Base-by-base conservation (phyloP, 2,113 vertebrate species). In the Mixornis gularis region DNA sequence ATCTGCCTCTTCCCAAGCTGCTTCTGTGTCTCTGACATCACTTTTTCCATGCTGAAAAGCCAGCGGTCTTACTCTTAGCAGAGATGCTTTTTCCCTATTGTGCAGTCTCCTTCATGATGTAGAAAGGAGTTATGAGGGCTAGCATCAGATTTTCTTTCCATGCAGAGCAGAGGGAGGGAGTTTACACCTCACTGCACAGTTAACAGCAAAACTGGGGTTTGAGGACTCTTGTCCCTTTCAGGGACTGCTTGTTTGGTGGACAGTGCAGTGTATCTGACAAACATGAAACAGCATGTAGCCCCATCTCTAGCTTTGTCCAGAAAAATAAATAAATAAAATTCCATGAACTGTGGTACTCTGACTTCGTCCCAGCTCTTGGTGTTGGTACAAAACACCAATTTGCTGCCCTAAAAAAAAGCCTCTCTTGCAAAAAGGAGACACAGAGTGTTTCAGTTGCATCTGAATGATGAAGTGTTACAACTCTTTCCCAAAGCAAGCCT, bases 381-480 rank as follows among this genome's bases (percentile, higher is more conserved):
- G 7, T 70, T 85, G 81, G 84, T 89, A 77, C 63, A 91, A 69
- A 93, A 59, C 38, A 46, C 7, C 21, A 5, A 6, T 51, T 44
- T 73, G 15, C 13, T 77, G 46, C 66, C 46, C 46, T 65, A 26
- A 80, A 80, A 55, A 55, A 74, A 80, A 62, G 51, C 46, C 7
- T 85, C 12, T 58, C 53, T 87, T 79, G 63, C 49, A 73, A 65
- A 66, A 90, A 68, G 21, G 55, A 92, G 84, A 62, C 78, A 73
- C 24, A 2, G 10, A 93, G 30, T 14, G 19, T 82, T 93, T 59
- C 46, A 52, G 63, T 69, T 79, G 36, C 55, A 73, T 92, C 87
- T 93, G 87, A 96, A 58, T 95, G 82, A 96, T 96, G 92, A 96
- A 92, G 92, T 96, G 95, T 89, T 73, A 93, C 66, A 82, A 81